Evolutionary conservation across 2,888 invertebrate species (phyloP).

Genomic region (Linyphia triangularis): DNA sequence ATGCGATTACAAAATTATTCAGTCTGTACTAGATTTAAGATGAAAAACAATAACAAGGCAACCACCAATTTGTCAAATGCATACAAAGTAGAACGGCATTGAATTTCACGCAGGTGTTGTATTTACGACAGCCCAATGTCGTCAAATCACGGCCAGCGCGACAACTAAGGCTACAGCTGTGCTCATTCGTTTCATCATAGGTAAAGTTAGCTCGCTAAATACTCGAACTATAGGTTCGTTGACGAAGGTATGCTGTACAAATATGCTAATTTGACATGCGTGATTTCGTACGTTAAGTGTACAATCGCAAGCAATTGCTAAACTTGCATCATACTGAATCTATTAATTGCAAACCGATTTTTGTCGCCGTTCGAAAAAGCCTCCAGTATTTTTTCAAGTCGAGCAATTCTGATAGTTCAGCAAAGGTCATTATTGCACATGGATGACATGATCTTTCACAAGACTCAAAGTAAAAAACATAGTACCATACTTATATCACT

Average conservation of each 20-base stretch:
- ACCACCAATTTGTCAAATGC: neutral
- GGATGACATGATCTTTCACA: no score
- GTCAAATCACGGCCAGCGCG: slow-evolving; percentile 21
- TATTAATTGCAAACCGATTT: neutral
- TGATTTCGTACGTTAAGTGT: neutral
- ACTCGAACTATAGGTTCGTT: neutral
- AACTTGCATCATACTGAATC: neutral
- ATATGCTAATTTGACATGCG: neutral
- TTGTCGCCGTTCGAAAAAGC: neutral
- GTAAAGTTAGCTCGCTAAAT: no score
- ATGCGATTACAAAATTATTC: no score
- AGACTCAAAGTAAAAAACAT: no score
- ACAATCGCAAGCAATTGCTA: neutral
- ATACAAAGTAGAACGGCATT: neutral
- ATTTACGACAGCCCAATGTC: slow-evolving; percentile 24
- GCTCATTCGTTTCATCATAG: slow-evolving; percentile 8
- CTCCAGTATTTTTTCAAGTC: neutral
- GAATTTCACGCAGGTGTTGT: slow-evolving; percentile 36
- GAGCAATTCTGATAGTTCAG: no score
- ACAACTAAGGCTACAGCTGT: slow-evolving; percentile 26
- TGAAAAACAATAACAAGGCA: no score
- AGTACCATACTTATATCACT: no score
- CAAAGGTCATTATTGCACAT: no score
- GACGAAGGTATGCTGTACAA: slow-evolving; percentile 29
- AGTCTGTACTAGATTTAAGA: no score